phyloP scores from a whole-genome alignment of 2,797 vertebrate species.

The Scleropages formosus region DNA sequence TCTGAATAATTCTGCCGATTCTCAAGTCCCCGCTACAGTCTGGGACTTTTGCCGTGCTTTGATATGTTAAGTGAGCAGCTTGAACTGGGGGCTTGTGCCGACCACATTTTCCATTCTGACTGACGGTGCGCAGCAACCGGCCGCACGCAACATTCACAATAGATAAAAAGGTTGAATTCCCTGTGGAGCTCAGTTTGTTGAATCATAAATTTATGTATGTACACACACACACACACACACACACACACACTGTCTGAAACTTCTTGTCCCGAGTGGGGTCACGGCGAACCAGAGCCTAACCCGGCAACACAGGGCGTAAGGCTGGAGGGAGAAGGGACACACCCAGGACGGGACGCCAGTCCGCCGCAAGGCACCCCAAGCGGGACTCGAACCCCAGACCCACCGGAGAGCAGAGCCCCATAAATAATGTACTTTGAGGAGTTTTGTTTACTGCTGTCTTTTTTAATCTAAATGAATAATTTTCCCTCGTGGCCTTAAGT shows the following conservation, averaged over 20 bases:
- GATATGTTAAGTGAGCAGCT: neutral
- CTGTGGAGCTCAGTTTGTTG: neutral
- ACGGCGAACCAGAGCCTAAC: too few relatives aligned
- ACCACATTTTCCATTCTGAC: neutral
- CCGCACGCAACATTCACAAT: neutral
- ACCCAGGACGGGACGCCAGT: too few relatives aligned
- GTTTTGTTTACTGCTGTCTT: neutral
- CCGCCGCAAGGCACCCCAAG: too few relatives aligned
- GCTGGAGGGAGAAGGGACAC: too few relatives aligned
- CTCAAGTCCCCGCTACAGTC: neutral
- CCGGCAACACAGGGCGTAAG: too few relatives aligned
- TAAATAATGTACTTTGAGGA: neutral
- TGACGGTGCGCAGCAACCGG: neutral
- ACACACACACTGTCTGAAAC: too few relatives aligned
- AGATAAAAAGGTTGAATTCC: neutral
- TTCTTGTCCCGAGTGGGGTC: too few relatives aligned
- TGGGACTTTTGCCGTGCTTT: neutral
- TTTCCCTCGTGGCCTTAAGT: neutral
- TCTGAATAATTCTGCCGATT: neutral
- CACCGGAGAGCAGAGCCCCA: too few relatives aligned
- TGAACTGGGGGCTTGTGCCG: neutral
- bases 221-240: too few relatives aligned
- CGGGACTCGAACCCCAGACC: too few relatives aligned
- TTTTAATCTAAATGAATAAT: neutral
- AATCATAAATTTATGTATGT: too few relatives aligned